Evolutionary conservation across 1,140 invertebrate species (phyloP).

Genomic region (Anadara kagoshimensis): DNA sequence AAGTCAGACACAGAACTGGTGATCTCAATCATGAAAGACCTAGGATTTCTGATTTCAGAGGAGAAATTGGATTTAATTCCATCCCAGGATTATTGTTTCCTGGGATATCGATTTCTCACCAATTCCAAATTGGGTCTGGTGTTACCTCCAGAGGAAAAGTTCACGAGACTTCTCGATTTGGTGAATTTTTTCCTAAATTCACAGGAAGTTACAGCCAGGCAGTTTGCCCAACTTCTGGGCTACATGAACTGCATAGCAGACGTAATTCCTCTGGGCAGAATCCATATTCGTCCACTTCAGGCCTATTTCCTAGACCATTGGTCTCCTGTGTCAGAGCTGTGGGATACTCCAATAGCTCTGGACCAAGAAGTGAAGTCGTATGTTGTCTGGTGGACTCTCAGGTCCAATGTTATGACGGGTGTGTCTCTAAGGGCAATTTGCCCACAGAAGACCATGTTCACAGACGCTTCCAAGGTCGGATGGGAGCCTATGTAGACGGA

Average conservation of each 20-base stretch:
- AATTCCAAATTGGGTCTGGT: neutral
- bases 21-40: neutral
- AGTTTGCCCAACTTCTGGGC: neutral
- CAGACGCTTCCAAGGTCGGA: too few species aligned
- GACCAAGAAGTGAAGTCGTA: too few species aligned
- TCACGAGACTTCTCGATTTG: neutral
- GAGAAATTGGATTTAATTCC: slow-evolving; percentile 1
- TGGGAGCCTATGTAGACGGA: too few species aligned
- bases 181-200: neutral
- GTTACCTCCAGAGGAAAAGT: slow-evolving; percentile 6
- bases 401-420: too few species aligned
- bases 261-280: neutral
- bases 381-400: too few species aligned
- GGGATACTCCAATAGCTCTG: too few species aligned
- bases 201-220: neutral
- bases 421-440: too few species aligned
- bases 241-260: neutral
- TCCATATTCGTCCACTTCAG: slow-evolving; percentile 4
- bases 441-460: too few species aligned
- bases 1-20: too few species aligned
- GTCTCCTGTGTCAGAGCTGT: too few species aligned
- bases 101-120: slow-evolving; percentile 1
- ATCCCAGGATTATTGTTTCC: slow-evolving; percentile 1
- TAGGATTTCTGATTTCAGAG: slow-evolving; percentile 1
- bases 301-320: neutral